These are phyloP conservation scores for Perccottus glenii DNA, from an alignment of 2,113 vertebrate genomes.

Conservation along the genomic window DNA sequence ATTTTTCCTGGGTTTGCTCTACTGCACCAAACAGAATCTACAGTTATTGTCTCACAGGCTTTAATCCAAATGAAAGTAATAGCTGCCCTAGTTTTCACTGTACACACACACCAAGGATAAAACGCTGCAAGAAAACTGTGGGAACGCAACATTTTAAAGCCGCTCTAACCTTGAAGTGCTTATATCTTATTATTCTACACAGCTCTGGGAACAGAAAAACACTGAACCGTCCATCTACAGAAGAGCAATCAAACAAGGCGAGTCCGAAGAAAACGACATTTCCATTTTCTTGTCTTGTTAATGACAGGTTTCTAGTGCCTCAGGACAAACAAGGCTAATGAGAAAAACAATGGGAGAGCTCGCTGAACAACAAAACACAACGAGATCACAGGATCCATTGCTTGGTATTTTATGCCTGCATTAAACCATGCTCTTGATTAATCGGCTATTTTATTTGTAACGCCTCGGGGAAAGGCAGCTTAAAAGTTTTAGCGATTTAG, in stretches of 20 bases:
- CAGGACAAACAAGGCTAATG: conserved; percentile 63
- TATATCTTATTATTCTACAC: conserved; percentile 55
- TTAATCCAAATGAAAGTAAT: conserved; percentile 15
- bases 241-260: conserved; percentile 38
- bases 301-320: conserved; percentile 64
- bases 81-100: conserved; percentile 25
- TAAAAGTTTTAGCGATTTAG: conserved; percentile 38
- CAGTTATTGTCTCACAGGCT: conserved; percentile 24
- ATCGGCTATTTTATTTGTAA: conserved; percentile 53
- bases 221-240: conserved; percentile 32
- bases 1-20: not conserved
- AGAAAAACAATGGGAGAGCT: conserved; percentile 71
- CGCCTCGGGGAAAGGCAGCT: conserved; percentile 20
- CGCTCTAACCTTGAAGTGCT: conserved; percentile 53
- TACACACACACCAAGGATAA: conserved; percentile 10
- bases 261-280: conserved; percentile 43
- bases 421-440: conserved; percentile 70
- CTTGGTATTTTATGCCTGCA: conserved; percentile 53
- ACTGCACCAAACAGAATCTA: not conserved
- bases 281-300: conserved; percentile 62
- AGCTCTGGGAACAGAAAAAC: conserved; percentile 46
- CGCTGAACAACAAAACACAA: conserved; percentile 45
- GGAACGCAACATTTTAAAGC: conserved; percentile 37
- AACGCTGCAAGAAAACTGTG: conserved; percentile 26
- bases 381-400: conserved; percentile 44